Evolutionary conservation across 2,113 vertebrate species (phyloP).

Genomic region (Typhlomys cinereus): DNA sequence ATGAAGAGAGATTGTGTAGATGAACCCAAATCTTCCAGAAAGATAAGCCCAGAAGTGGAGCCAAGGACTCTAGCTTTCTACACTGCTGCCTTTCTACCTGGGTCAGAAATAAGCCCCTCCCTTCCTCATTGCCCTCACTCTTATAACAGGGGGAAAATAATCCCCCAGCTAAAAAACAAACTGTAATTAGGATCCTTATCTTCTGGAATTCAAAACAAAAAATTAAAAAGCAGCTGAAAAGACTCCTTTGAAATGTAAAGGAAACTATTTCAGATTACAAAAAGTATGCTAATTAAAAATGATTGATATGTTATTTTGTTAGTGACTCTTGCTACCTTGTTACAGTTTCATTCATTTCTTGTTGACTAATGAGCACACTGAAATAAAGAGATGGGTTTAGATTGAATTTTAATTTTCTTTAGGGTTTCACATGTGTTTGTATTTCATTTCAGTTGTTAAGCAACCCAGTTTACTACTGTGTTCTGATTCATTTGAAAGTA

Average conservation of each 20-base stretch:
- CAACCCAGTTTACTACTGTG: constrained; percentile 45
- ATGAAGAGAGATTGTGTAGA: not conserved
- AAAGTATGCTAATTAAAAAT: constrained; percentile 76
- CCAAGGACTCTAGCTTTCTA: not conserved
- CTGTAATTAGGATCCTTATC: constrained; percentile 63
- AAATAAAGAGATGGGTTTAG: constrained; percentile 67
- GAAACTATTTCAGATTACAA: constrained; percentile 68
- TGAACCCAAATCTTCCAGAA: not conserved
- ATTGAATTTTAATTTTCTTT: constrained; percentile 67
- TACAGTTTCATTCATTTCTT: constrained; percentile 74
- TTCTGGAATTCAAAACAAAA: constrained; percentile 66
- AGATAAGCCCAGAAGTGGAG: not conserved
- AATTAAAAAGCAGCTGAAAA: constrained; percentile 60
- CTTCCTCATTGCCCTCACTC: not conserved
- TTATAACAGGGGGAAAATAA: not conserved
- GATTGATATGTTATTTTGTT: constrained; percentile 74
- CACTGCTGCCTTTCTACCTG: not conserved
- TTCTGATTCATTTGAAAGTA: constrained; percentile 58
- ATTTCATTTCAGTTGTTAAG: constrained; percentile 62
- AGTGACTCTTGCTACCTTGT: constrained; percentile 69
- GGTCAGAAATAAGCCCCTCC: not conserved
- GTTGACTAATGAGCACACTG: constrained; percentile 71
- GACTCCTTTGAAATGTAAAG: constrained; percentile 66
- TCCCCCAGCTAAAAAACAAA: not conserved
- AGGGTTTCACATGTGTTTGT: constrained; percentile 57